A percentile compares a stretch with the other conserved stretches of the same genome.
These are phyloP conservation scores for Pristis pectinata DNA, from an alignment of 2,797 vertebrate genomes.

Conservation along the genomic window DNA sequence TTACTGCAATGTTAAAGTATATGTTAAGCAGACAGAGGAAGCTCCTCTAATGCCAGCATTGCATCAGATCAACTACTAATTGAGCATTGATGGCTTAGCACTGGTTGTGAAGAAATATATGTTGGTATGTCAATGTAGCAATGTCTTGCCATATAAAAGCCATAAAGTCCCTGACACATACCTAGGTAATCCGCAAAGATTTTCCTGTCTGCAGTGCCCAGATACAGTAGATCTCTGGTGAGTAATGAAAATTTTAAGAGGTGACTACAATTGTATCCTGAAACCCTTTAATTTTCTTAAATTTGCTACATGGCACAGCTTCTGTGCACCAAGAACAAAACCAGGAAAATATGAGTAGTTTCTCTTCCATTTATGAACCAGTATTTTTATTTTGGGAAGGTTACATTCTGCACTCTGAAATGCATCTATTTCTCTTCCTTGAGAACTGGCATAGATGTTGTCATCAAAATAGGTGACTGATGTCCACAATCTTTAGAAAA, in stretches of 20 bases:
- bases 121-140: not conserved
- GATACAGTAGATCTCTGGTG: not conserved
- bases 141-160: not conserved
- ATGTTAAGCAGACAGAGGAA: not conserved
- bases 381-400: too few species aligned
- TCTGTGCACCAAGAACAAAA: too few species aligned
- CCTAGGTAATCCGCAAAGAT: not conserved
- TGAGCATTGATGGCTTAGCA: not conserved
- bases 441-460: not conserved
- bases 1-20: not conserved
- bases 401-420: not conserved
- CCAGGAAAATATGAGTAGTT: too few species aligned
- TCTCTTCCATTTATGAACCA: too few species aligned
- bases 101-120: not conserved
- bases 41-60: not conserved
- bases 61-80: not conserved
- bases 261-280: too few species aligned
- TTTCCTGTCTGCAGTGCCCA: not conserved
- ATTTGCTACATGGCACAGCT: too few species aligned
- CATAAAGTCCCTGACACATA: not conserved
- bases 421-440: not conserved
- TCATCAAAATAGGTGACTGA: not conserved
- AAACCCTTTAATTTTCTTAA: too few species aligned
- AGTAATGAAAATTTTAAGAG: not conserved
- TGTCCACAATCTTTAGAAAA: not conserved